A percentile compares a stretch with the other conserved stretches of the same genome.
Evolutionary conservation across 2,888 invertebrate genomes (phyloP).

Genomic region (Leucoma salicis): DNA sequence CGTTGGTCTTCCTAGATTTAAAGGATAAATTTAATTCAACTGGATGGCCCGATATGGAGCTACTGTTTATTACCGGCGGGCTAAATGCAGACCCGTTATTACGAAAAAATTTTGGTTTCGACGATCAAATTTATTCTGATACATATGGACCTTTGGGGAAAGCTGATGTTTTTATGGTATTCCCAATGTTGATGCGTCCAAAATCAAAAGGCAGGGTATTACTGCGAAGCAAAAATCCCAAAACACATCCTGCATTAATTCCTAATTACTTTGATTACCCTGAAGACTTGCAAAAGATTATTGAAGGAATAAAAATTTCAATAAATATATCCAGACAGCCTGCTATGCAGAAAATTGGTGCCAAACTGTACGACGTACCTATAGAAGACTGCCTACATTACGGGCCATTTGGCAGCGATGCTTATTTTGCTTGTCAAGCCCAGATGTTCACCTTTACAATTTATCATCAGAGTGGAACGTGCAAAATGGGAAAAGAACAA

Average conservation of each 20-base stretch:
- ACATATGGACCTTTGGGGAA: constrained; percentile 65
- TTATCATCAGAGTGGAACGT: constrained; percentile 86
- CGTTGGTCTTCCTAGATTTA: constrained; percentile 84
- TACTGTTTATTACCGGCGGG: constrained; percentile 82
- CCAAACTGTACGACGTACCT: constrained; percentile 82
- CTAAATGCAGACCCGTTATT: constrained; percentile 72
- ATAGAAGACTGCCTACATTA: constrained; percentile 82
- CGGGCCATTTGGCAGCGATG: constrained; percentile 83
- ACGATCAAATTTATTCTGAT: constrained; percentile 62
- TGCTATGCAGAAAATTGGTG: constrained; percentile 81
- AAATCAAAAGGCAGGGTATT: constrained; percentile 86
- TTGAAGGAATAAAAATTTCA: constrained; percentile 84
- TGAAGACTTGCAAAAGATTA: constrained; percentile 84
- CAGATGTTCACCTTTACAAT: constrained; percentile 86
- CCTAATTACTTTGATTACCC: constrained; percentile 88
- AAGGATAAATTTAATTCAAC: constrained; percentile 77
- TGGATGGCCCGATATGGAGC: constrained; percentile 85
- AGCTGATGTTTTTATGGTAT: constrained; percentile 76
- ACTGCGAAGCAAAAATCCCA: constrained; percentile 87
- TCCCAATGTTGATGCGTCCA: constrained; percentile 88
- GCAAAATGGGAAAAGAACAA: constrained; percentile 83
- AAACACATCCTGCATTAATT: constrained; percentile 87
- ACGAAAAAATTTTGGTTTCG: constrained; percentile 79
- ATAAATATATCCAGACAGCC: constrained; percentile 82
- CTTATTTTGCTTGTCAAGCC: constrained; percentile 86